phyloP scores from a whole-genome alignment of 2,797 vertebrate species.

The Clamator glandarius region DNA sequence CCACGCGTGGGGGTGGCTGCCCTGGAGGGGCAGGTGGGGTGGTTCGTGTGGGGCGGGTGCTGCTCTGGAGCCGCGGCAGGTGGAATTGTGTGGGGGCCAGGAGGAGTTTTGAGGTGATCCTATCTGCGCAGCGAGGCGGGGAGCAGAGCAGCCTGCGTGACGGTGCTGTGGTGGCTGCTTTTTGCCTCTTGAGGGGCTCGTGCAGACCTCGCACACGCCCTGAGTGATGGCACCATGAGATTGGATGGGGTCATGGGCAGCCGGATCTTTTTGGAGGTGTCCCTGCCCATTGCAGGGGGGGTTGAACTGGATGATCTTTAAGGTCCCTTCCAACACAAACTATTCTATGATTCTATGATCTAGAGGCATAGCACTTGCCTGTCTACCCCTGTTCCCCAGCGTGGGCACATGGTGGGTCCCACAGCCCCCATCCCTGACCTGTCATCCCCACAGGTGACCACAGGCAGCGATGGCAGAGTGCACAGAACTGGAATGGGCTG shows the following conservation, averaged over 20 bases:
- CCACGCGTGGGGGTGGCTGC: neutral
- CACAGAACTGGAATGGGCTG: slow-evolving; percentile 76
- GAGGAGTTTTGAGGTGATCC: neutral
- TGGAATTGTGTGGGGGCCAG: neutral
- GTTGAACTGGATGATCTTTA: too few species aligned
- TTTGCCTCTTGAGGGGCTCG: fast-evolving
- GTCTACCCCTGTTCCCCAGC: neutral
- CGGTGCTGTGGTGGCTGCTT: neutral
- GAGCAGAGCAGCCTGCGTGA: fast-evolving
- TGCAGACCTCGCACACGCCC: fast-evolving
- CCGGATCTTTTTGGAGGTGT: too few species aligned
- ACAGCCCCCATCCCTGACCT: fast-evolving
- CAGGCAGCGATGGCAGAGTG: neutral
- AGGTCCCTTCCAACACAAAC: too few species aligned
- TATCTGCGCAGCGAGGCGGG: fast-evolving
- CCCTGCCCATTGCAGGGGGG: too few species aligned
- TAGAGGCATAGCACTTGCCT: fast-evolving
- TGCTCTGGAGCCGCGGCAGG: neutral
- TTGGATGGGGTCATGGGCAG: too few species aligned
- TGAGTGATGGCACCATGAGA: fast-evolving
- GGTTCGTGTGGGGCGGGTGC: neutral
- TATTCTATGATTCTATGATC: too few species aligned
- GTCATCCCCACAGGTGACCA: fast-evolving
- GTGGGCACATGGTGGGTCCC: fast-evolving
- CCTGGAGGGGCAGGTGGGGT: neutral